phyloP scores from a whole-genome alignment of 2,888 invertebrate genomes.

The Scaptomyza tumidula region DNA sequence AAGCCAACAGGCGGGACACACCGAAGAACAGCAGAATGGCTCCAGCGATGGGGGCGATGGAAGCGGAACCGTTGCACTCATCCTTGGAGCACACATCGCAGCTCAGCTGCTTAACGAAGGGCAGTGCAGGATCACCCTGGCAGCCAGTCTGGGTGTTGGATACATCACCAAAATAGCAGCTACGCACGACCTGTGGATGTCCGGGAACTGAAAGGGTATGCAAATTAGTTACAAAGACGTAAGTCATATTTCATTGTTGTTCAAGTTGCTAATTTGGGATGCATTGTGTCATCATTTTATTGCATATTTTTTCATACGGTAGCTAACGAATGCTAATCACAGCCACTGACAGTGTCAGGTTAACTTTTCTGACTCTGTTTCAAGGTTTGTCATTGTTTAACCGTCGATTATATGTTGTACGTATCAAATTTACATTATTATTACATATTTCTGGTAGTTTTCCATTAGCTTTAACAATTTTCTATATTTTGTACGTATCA shows the following conservation, averaged over 20 bases:
- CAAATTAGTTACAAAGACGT: background rate
- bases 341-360: slow-evolving; percentile 14
- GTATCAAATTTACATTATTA: background rate
- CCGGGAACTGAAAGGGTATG: slow-evolving; percentile 57
- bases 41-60: slow-evolving; percentile 70
- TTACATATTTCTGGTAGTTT: background rate
- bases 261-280: slow-evolving; percentile 17
- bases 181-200: slow-evolving; percentile 59
- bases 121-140: slow-evolving; percentile 71
- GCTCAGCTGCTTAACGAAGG: slow-evolving; percentile 74
- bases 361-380: slow-evolving; percentile 7
- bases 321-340: slow-evolving; percentile 36
- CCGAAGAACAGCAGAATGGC: slow-evolving; percentile 78
- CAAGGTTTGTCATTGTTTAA: slow-evolving; percentile 18
- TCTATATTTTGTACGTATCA: slow-evolving; percentile 6
- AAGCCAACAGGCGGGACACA: slow-evolving; percentile 77
- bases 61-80: slow-evolving; percentile 79
- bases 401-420: slow-evolving; percentile 10
- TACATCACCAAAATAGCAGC: slow-evolving; percentile 82
- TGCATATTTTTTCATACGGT: slow-evolving; percentile 2
- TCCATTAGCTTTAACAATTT: background rate
- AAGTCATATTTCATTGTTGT: background rate
- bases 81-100: slow-evolving; percentile 81
- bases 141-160: slow-evolving; percentile 75
- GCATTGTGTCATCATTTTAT: slow-evolving; percentile 3